These are phyloP conservation scores for Endotricha flammealis DNA, from an alignment of 2,888 invertebrate genomes.

Conservation along the genomic window DNA sequence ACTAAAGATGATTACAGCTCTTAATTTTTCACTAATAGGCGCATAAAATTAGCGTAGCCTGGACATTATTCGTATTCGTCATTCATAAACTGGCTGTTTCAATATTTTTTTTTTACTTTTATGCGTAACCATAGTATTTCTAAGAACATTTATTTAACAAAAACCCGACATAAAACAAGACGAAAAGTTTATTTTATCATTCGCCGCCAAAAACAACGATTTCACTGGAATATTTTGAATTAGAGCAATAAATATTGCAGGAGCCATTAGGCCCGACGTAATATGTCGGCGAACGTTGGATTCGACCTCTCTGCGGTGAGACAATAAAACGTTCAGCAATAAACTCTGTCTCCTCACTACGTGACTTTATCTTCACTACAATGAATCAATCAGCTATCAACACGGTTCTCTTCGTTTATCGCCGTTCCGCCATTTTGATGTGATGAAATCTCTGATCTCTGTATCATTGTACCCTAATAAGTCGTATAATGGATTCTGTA, in stretches of 20 bases:
- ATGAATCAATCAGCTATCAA: conserved; percentile 63
- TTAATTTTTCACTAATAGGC: no score
- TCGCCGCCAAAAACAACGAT: conserved; percentile 5
- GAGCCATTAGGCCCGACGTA: conserved; percentile 30
- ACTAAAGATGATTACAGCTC: no score
- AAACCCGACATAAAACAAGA: background rate
- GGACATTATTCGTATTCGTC: no score
- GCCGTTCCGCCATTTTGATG: conserved; percentile 29
- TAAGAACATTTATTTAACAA: background rate
- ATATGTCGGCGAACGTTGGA: conserved; percentile 24
- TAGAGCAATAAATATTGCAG: conserved; percentile 37
- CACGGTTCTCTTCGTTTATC: conserved; percentile 39
- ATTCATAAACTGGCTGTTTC: no score
- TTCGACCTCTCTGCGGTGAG: conserved; percentile 36
- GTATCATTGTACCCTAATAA: conserved; percentile 22
- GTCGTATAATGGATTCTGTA: no score
- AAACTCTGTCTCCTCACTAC: conserved; percentile 40
- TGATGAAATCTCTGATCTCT: conserved; percentile 29
- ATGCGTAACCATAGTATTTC: no score
- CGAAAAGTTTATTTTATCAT: background rate
- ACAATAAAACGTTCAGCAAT: conserved; percentile 54
- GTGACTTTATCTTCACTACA: conserved; percentile 52
- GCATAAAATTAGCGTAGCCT: no score
- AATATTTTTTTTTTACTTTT: no score
- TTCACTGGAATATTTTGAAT: conserved; percentile 29